Conservation (phyloP, 2,797 vertebrate species). For the Chaenodraco wilsoni region DNA sequence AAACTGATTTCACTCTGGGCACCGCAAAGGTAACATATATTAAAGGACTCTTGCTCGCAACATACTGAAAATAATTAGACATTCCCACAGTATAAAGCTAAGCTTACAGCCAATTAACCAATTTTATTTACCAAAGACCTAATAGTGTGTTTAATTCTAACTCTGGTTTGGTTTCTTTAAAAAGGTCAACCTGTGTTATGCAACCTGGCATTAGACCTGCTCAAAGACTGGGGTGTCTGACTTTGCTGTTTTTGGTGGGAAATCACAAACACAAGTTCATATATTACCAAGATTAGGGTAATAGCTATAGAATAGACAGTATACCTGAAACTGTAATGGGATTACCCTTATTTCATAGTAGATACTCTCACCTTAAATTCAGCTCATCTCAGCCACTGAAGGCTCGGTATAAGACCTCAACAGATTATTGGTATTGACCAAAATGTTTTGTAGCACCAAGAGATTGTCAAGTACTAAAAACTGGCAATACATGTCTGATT, state of each 20-base stretch:
- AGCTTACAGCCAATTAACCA: slow-evolving; percentile 40
- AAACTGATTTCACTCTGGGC: slow-evolving; percentile 40
- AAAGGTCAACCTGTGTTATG: slow-evolving; percentile 5
- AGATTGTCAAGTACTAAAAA: neutral
- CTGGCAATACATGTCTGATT: neutral
- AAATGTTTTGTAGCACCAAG: neutral
- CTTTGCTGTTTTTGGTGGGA: slow-evolving; percentile 1
- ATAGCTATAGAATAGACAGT: too few species aligned
- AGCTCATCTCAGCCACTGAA: neutral
- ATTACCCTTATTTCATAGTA: too few species aligned
- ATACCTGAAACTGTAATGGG: too few species aligned
- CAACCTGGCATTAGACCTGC: slow-evolving; percentile 11
- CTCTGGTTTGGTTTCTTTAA: slow-evolving; percentile 4
- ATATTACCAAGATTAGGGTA: neutral
- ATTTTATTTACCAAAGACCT: slow-evolving; percentile 31
- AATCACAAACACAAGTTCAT: slow-evolving; percentile 5
- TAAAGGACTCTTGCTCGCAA: slow-evolving; percentile 31
- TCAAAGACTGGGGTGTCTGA: slow-evolving; percentile 5
- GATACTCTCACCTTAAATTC: neutral
- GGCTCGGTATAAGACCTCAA: neutral
- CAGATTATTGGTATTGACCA: neutral
- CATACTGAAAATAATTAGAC: slow-evolving; percentile 51
- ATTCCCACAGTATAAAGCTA: slow-evolving; percentile 28
- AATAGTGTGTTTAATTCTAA: slow-evolving; percentile 19
- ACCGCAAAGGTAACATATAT: slow-evolving; percentile 30